Conservation (phyloP, 2,888 invertebrate genomes). For the Oxyscelio sp. region DNA sequence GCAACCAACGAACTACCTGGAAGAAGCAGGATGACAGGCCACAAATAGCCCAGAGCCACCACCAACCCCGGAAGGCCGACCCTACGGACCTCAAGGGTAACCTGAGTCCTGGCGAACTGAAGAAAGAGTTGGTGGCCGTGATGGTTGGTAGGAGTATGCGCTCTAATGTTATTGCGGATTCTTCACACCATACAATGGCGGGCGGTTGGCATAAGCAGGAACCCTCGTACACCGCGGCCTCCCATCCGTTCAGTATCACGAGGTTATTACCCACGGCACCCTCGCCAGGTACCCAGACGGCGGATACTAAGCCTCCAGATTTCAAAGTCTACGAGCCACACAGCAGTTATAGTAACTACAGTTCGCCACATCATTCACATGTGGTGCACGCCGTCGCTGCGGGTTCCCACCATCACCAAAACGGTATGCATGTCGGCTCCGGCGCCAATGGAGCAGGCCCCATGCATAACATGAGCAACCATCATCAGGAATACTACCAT, state of each 20-base stretch:
- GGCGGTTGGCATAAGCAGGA: conserved; percentile 93
- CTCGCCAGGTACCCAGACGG: conserved; percentile 83
- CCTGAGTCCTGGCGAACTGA: conserved; percentile 84
- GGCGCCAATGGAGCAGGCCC: conserved; percentile 90
- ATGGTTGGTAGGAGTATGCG: conserved; percentile 92
- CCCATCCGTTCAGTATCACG: conserved; percentile 97
- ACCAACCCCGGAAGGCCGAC: no score
- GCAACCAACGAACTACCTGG: no score
- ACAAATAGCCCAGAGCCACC: no score
- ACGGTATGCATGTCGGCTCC: conserved; percentile 90
- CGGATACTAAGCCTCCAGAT: conserved; percentile 90
- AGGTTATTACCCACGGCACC: conserved; percentile 94
- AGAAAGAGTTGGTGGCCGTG: conserved; percentile 91
- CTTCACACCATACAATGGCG: conserved; percentile 89
- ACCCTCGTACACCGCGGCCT: conserved; percentile 93
- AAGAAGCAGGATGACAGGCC: no score
- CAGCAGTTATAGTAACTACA: conserved; percentile 90
- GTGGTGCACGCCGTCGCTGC: conserved; percentile 89
- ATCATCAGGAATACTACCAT: conserved; percentile 92
- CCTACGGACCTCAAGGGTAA: no score
- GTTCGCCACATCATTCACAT: conserved; percentile 90
- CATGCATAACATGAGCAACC: conserved; percentile 90
- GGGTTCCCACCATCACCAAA: conserved; percentile 90
- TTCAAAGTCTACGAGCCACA: conserved; percentile 96
- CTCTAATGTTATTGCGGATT: conserved; percentile 87